Evolutionary conservation across 1,140 invertebrate genomes (phyloP), one percentile per base, ranked within the genome.

Genomic region (Pygmarrhopalites habei): DNA sequence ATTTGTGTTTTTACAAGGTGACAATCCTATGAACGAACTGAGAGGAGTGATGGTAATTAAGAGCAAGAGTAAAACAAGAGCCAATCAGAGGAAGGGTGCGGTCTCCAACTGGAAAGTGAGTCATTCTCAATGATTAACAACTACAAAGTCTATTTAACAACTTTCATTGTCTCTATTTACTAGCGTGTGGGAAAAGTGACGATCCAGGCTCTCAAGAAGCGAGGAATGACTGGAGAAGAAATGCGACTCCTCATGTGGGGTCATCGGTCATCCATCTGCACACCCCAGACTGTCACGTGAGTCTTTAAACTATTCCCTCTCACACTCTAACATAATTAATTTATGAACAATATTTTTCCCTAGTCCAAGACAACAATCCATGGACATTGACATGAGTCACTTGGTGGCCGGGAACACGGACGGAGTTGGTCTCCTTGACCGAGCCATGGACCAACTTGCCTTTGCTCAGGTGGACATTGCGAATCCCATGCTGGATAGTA

Each of bases 41-140:
- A 81, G 95, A 25, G 95, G 92, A 14, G 88, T 99, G 5, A 93
- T 98, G 87, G 91, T 98, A 49, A 98, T 99, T 75, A 98, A 98
- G 79, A 89, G 88, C 64, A 95, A 95, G 75, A 90, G 86, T 67
- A 98, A 97, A 78, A 98, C 95, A 0, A 83, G 90, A 70, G 95
- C 96, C 1, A 91, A 90, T 75, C 94, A 98, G 78, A 79, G 94
- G 62, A 98, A 98, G 76, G 92, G 91, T n/a, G 95, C 95, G 21
- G 84, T 98, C 0, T 79, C 84, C 49, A 97, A 98, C 77, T 99
- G 95, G 95, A 98, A 98, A 86, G 94, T 92, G 68, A 70, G 69
- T 35, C 32, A 35, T 35, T 35, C 15, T 15, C 5, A 35, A 35
- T 35, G 32, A 35, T 35, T 35, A 15, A 15, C 32, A 35, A 35